Evolutionary conservation across 2,888 invertebrate genomes (phyloP).

Genomic region (Ormia ochracea): DNA sequence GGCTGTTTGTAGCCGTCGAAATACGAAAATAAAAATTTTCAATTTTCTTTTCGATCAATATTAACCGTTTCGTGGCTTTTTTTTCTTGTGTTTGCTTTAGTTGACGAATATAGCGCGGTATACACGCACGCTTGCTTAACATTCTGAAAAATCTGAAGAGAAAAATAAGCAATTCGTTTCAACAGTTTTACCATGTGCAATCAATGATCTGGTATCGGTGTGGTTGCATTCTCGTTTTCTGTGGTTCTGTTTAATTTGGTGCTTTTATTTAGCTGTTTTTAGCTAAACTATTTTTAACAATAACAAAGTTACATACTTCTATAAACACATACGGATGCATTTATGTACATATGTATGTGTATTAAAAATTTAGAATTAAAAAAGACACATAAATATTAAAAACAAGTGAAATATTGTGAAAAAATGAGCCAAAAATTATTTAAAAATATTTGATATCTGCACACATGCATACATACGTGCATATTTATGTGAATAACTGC

Average conservation of each 20-base stretch:
- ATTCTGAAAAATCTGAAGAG: neutral
- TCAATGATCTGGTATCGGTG: conserved; percentile 36
- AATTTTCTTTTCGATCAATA: conserved; percentile 51
- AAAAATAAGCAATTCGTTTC: neutral
- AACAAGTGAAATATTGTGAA: conserved; percentile 25
- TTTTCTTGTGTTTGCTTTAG: conserved; percentile 43
- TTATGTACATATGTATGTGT: too few relatives aligned
- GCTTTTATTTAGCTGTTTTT: conserved; percentile 43
- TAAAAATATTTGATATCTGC: too few relatives aligned
- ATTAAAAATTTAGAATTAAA: conserved; percentile 40
- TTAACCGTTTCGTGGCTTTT: conserved; percentile 31
- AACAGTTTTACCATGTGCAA: conserved; percentile 31
- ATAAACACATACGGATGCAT: too few relatives aligned
- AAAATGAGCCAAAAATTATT: conserved; percentile 10
- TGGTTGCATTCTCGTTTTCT: conserved; percentile 2
- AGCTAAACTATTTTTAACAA: conserved; percentile 58
- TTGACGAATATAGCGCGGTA: conserved; percentile 41
- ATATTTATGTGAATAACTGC: too few relatives aligned
- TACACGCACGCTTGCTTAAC: conserved; percentile 24
- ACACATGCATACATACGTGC: too few relatives aligned
- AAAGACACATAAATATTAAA: conserved; percentile 8
- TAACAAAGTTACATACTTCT: conserved; percentile 25
- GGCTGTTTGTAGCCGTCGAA: conserved; percentile 23
- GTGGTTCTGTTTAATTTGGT: conserved; percentile 19
- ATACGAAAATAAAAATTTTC: conserved; percentile 35